Percentiles rank a stretch among this genome's conserved stretches.
Evolutionary conservation across 2,888 invertebrate genomes (phyloP).

Genomic region (Meghimatium bilineatum): DNA sequence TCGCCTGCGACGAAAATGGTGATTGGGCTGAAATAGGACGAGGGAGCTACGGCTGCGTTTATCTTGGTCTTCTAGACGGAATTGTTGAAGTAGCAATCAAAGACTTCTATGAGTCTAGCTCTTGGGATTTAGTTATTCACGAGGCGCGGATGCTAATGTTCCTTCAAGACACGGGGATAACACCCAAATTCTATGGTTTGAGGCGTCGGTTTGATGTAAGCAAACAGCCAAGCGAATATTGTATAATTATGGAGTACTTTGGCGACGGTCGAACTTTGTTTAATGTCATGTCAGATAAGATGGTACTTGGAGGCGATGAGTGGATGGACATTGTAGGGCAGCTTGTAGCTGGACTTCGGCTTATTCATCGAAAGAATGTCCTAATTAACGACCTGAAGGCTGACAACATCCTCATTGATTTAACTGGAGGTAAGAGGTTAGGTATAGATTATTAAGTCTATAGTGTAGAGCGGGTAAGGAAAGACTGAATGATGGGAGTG

Average conservation of each 20-base stretch:
- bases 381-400: slow-evolving; percentile 54
- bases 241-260: slow-evolving; percentile 54
- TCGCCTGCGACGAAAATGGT: slow-evolving; percentile 49
- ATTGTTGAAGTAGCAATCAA: slow-evolving; percentile 43
- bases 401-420: slow-evolving; percentile 52
- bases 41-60: slow-evolving; percentile 54
- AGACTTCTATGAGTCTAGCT: slow-evolving; percentile 50
- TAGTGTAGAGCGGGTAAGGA: neutral
- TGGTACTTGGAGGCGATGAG: slow-evolving; percentile 35
- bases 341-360: slow-evolving; percentile 50
- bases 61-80: slow-evolving; percentile 46
- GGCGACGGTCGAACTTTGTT: slow-evolving; percentile 51
- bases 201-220: slow-evolving; percentile 45
- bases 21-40: slow-evolving; percentile 53
- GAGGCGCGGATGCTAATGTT: slow-evolving; percentile 53
- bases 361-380: slow-evolving; percentile 52
- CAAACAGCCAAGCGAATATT: slow-evolving; percentile 48
- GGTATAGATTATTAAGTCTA: neutral
- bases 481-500: neutral
- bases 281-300: slow-evolving; percentile 51
- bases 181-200: slow-evolving; percentile 52
- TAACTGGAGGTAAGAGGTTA: slow-evolving; percentile 37
- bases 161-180: slow-evolving; percentile 53
- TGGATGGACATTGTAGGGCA: slow-evolving; percentile 54
- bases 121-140: slow-evolving; percentile 51